A percentile compares a stretch with the other conserved stretches of the same genome.
These are phyloP conservation scores for Panthera tigris DNA, from an alignment of 2,113 vertebrate species.

Conservation along the genomic window DNA sequence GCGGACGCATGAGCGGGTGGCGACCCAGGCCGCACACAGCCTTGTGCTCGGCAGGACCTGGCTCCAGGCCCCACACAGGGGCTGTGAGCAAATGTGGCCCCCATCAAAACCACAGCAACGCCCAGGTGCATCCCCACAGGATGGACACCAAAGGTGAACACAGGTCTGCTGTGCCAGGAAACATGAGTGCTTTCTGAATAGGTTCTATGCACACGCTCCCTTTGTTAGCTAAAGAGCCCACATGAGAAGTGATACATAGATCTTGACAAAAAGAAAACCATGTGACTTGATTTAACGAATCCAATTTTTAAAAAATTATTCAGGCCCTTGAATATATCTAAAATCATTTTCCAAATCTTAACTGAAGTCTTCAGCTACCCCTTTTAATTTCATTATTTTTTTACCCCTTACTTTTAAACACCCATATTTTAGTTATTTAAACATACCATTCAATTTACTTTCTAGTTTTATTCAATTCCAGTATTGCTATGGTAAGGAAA, in stretches of 20 bases:
- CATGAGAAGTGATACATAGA: neutral
- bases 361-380: neutral
- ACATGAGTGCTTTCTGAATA: neutral
- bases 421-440: neutral
- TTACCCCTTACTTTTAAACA: neutral
- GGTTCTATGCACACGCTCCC: no score
- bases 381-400: neutral
- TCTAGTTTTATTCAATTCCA: neutral
- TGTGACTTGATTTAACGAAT: neutral
- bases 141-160: neutral
- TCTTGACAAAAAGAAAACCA: neutral
- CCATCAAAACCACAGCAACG: neutral
- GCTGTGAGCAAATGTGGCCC: neutral
- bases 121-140: neutral
- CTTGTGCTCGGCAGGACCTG: neutral
- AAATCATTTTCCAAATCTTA: neutral
- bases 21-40: neutral
- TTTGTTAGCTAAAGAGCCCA: neutral
- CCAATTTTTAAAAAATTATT: neutral
- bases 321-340: neutral
- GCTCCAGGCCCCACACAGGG: neutral
- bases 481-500: neutral
- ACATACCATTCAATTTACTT: neutral
- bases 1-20: fast-evolving
- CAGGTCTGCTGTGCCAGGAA: neutral